These are phyloP conservation scores for Oceanodroma tethys DNA, from an alignment of 2,113 vertebrate species.

Conservation along the genomic window DNA sequence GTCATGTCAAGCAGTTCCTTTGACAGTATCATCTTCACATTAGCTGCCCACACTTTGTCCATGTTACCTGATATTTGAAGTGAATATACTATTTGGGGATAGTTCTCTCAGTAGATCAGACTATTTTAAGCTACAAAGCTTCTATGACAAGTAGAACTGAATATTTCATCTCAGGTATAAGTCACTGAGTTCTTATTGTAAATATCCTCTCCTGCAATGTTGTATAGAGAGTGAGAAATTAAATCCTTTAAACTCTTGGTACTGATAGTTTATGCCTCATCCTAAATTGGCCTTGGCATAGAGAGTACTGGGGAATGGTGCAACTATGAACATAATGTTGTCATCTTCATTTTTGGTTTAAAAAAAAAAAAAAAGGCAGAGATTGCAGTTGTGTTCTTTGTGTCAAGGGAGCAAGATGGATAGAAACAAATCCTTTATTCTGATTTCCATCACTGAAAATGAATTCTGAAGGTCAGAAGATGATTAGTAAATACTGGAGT, in stretches of 20 bases:
- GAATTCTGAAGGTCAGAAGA: neutral
- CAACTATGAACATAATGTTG: neutral
- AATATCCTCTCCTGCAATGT: neutral
- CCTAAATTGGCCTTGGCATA: neutral
- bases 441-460: neutral
- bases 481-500: neutral
- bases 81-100: neutral
- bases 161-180: neutral
- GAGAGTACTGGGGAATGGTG: neutral
- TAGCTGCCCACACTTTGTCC: neutral
- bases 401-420: neutral
- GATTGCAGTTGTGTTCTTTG: neutral
- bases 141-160: neutral
- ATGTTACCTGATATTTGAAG: neutral
- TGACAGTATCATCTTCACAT: neutral
- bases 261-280: neutral
- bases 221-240: neutral
- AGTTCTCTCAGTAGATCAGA: neutral
- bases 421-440: neutral
- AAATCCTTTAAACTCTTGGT: neutral
- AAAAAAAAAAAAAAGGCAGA: neutral
- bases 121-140: constrained; percentile 19
- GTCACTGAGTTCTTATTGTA: neutral
- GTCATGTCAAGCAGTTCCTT: neutral
- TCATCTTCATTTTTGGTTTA: neutral